Conservation (phyloP, 2,113 vertebrate species). For the Mormyrus lacerda region DNA sequence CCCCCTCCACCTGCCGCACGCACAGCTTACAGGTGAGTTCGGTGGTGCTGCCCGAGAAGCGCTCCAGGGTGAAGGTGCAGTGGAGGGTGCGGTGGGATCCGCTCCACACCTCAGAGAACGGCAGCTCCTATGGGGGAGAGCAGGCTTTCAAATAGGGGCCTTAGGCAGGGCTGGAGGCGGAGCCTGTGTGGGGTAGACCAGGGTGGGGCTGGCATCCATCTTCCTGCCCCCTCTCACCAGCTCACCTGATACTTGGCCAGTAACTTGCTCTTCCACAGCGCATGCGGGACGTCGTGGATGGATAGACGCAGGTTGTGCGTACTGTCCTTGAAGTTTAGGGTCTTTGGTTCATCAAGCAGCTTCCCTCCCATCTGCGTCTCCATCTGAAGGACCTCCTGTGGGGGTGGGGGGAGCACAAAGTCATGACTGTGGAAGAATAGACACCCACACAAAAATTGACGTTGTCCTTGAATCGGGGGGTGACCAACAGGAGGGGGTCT, state of each 20-base stretch:
- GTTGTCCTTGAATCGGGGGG: neutral
- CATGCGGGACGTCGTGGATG: slow-evolving; percentile 80
- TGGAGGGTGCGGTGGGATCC: slow-evolving; percentile 83
- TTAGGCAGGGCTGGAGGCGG: too few species aligned
- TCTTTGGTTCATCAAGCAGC: slow-evolving; percentile 87
- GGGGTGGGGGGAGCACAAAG: neutral
- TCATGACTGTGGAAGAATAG: neutral
- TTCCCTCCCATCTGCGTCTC: slow-evolving; percentile 90
- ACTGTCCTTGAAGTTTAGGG: slow-evolving; percentile 89
- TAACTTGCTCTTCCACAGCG: slow-evolving; percentile 90
- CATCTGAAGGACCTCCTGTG: slow-evolving; percentile 84
- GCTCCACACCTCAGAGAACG: slow-evolving; percentile 89
- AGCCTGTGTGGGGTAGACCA: too few species aligned
- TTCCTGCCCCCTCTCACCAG: neutral
- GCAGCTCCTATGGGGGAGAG: slow-evolving; percentile 71
- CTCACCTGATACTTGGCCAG: slow-evolving; percentile 88
- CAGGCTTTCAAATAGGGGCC: neutral
- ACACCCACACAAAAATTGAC: neutral
- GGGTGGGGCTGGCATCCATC: neutral
- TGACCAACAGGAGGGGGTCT: neutral
- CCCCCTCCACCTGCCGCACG: slow-evolving; percentile 86
- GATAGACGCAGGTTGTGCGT: slow-evolving; percentile 89
- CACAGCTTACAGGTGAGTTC: slow-evolving; percentile 89
- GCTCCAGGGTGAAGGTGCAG: slow-evolving; percentile 86
- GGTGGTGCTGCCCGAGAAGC: slow-evolving; percentile 71